Percentiles rank a stretch among this genome's conserved stretches.
These are phyloP conservation scores for Diloba caeruleocephala DNA, from an alignment of 2,888 invertebrate species.

Conservation along the genomic window DNA sequence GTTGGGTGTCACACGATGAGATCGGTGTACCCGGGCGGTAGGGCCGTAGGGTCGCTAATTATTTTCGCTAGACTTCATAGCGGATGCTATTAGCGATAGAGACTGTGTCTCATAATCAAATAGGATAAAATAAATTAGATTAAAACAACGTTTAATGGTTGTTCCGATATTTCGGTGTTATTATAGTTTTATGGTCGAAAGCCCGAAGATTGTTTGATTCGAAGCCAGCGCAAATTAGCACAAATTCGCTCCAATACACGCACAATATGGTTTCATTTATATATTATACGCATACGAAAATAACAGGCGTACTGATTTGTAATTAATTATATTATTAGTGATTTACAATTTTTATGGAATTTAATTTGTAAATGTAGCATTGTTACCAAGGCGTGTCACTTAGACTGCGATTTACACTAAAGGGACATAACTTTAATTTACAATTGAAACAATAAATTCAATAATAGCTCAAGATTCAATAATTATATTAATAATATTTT, in stretches of 20 bases:
- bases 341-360: slow-evolving; percentile 13
- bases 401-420: slow-evolving; percentile 52
- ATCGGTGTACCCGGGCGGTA: slow-evolving; percentile 38
- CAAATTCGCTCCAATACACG: slow-evolving; percentile 46
- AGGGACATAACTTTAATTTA: slow-evolving; percentile 54
- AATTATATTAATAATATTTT: slow-evolving; percentile 51
- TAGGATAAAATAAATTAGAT: slow-evolving; percentile 50
- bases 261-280: slow-evolving; percentile 43
- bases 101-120: slow-evolving; percentile 53
- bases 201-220: slow-evolving; percentile 52
- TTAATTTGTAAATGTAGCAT: slow-evolving; percentile 31
- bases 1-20: slow-evolving; percentile 46
- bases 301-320: slow-evolving; percentile 38
- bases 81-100: slow-evolving; percentile 44
- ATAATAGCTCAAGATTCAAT: slow-evolving; percentile 40
- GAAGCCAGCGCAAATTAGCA: slow-evolving; percentile 50
- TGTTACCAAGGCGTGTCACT: slow-evolving; percentile 49
- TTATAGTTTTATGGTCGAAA: slow-evolving; percentile 50
- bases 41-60: slow-evolving; percentile 12
- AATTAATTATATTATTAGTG: slow-evolving; percentile 16
- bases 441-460: slow-evolving; percentile 46
- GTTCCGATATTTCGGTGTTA: slow-evolving; percentile 61
- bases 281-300: slow-evolving; percentile 19
- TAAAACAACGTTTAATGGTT: slow-evolving; percentile 54
- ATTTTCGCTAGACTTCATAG: slow-evolving; percentile 47